Evolutionary conservation across 2,113 vertebrate species (phyloP).

Genomic region (Phalacrocorax carbo): DNA sequence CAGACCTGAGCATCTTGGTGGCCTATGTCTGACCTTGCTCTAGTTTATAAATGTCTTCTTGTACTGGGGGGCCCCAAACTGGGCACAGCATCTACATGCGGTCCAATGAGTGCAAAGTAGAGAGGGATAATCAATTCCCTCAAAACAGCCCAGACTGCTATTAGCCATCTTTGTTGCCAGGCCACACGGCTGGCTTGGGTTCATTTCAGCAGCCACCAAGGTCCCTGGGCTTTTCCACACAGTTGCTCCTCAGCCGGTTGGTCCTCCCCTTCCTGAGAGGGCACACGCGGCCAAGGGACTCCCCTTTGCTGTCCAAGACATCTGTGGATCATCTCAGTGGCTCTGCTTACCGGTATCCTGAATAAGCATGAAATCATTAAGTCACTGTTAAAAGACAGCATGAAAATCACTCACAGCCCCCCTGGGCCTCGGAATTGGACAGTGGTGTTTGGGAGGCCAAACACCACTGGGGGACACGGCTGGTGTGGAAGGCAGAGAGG

Average conservation of each 20-base stretch:
- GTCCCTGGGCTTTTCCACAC: background rate
- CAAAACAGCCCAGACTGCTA: background rate
- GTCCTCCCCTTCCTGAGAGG: background rate
- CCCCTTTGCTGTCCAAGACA: background rate
- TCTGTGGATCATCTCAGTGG: background rate
- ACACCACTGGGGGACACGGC: background rate
- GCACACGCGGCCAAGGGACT: background rate
- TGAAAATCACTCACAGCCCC: background rate
- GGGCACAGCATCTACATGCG: background rate
- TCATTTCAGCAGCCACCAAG: background rate
- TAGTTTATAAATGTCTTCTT: background rate
- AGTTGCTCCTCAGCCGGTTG: background rate
- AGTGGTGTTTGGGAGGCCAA: background rate
- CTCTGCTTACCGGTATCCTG: background rate
- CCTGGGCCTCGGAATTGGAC: background rate
- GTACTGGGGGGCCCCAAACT: background rate
- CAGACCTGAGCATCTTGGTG: background rate
- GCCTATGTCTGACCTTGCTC: background rate
- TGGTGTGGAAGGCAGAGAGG: background rate
- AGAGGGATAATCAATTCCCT: background rate
- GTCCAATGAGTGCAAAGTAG: background rate
- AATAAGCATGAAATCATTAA: background rate
- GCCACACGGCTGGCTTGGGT: fast-evolving
- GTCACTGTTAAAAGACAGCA: background rate
- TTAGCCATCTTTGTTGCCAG: background rate